Evolutionary conservation across 2,888 invertebrate genomes (phyloP).

Genomic region (Nineta flava): DNA sequence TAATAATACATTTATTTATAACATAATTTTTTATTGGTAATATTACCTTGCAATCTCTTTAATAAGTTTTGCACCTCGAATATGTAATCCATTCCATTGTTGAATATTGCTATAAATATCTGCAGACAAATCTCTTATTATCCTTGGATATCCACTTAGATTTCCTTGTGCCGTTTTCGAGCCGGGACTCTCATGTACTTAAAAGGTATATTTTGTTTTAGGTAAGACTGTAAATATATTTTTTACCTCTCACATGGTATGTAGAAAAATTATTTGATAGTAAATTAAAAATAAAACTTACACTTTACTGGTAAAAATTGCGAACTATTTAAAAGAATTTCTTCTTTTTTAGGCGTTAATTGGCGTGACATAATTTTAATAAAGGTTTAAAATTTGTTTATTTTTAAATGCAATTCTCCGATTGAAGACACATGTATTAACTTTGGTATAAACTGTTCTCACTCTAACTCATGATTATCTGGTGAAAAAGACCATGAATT

Average conservation of each 20-base stretch:
- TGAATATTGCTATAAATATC: slow-evolving; percentile 35
- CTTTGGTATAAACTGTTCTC: too few species aligned
- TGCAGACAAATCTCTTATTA: slow-evolving; percentile 36
- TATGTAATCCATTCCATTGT: slow-evolving; percentile 32
- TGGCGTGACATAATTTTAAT: not conserved
- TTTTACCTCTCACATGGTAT: not conserved
- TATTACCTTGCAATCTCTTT: slow-evolving; percentile 21
- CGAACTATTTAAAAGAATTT: not conserved
- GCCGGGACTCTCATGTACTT: slow-evolving; percentile 27
- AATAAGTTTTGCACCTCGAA: slow-evolving; percentile 26
- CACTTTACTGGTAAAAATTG: not conserved
- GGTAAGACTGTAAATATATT: not conserved
- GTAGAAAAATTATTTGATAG: not conserved
- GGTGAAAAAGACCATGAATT: too few species aligned
- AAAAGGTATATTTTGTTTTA: slow-evolving; percentile 10
- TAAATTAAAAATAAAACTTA: not conserved
- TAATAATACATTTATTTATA: too few species aligned
- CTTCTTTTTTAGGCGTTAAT: slow-evolving; percentile 1
- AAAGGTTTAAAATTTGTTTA: not conserved
- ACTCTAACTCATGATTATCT: too few species aligned
- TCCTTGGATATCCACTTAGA: slow-evolving; percentile 36
- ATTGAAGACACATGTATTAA: too few species aligned
- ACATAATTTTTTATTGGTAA: not conserved
- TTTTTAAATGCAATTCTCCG: too few species aligned
- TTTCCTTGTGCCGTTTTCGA: slow-evolving; percentile 27